phyloP scores from a whole-genome alignment of 2,888 invertebrate species.

The Phengaris arion region DNA sequence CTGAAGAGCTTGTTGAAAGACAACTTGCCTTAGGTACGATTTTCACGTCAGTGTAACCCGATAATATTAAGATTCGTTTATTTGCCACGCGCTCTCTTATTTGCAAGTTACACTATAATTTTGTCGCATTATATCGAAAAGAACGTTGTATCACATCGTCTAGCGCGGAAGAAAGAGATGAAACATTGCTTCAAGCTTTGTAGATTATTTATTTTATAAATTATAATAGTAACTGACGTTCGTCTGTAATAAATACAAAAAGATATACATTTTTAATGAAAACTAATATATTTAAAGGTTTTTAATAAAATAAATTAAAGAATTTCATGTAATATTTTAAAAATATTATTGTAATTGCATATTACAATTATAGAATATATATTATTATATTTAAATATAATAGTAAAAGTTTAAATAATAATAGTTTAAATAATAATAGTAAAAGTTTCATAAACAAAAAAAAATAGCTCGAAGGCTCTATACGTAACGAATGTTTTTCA shows the following conservation, averaged over 20 bases:
- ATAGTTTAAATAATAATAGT: neutral
- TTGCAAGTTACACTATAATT: constrained; percentile 34
- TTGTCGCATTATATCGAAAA: constrained; percentile 45
- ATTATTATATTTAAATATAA: neutral
- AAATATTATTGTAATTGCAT: no score
- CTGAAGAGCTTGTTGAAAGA: constrained; percentile 56
- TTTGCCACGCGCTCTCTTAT: constrained; percentile 32
- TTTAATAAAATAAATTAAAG: neutral
- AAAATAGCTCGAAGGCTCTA: neutral
- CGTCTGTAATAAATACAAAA: no score
- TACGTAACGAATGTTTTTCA: neutral
- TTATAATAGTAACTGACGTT: neutral
- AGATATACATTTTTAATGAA: no score
- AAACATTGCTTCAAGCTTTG: constrained; percentile 54
- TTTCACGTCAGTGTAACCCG: constrained; percentile 62
- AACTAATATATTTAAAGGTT: neutral
- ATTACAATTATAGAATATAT: no score
- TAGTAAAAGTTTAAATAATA: neutral
- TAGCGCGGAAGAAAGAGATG: constrained; percentile 61
- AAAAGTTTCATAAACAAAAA: neutral
- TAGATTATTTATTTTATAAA: constrained; percentile 41
- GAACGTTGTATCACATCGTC: constrained; percentile 61
- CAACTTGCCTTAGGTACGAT: constrained; percentile 64
- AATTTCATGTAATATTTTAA: no score
- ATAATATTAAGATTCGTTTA: constrained; percentile 43